phyloP scores from a whole-genome alignment of 1,140 invertebrate species.

The Drosophila ananassae region DNA sequence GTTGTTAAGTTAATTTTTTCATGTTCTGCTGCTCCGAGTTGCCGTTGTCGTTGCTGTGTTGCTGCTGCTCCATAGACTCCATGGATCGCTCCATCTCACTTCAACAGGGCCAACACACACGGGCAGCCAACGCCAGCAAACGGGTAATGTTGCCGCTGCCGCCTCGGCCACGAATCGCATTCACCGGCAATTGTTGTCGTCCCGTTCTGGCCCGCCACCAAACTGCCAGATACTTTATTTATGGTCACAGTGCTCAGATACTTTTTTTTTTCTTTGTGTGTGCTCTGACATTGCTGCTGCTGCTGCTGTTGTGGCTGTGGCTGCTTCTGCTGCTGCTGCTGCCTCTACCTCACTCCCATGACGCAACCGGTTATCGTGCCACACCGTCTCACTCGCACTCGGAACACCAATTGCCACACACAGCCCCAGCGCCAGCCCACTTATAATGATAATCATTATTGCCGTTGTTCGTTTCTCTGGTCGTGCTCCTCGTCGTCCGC shows the following conservation, averaged over 20 bases:
- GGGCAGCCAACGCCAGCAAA: conserved; percentile 51
- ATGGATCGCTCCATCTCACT: conserved; percentile 22
- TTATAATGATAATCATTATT: conserved; percentile 83
- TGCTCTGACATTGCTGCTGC: conserved; percentile 16
- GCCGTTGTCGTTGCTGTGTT: conserved; percentile 19
- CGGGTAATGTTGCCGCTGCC: conserved; percentile 19
- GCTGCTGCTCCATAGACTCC: conserved; percentile 14
- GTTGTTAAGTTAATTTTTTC: conserved; percentile 84
- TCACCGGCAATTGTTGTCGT: conserved; percentile 35
- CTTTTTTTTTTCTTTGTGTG: conserved; percentile 15
- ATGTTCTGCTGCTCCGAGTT: conserved; percentile 77
- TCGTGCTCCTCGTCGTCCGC: conserved; percentile 60
- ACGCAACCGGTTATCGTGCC: conserved; percentile 69
- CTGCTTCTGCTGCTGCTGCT: neutral
- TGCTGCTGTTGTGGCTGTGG: neutral
- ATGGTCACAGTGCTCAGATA: conserved; percentile 64
- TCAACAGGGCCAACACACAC: conserved; percentile 11
- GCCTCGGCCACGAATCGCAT: conserved; percentile 51
- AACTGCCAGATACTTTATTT: conserved; percentile 79
- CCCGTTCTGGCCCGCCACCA: conserved; percentile 50
- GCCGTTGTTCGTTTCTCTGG: conserved; percentile 68
- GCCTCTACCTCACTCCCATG: conserved; percentile 19
- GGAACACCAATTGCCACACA: conserved; percentile 31
- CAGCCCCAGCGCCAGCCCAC: conserved; percentile 72
- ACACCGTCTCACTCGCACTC: conserved; percentile 40